Base-by-base conservation (phyloP, 1,140 invertebrate species). In the Wasmannia auropunctata region DNA sequence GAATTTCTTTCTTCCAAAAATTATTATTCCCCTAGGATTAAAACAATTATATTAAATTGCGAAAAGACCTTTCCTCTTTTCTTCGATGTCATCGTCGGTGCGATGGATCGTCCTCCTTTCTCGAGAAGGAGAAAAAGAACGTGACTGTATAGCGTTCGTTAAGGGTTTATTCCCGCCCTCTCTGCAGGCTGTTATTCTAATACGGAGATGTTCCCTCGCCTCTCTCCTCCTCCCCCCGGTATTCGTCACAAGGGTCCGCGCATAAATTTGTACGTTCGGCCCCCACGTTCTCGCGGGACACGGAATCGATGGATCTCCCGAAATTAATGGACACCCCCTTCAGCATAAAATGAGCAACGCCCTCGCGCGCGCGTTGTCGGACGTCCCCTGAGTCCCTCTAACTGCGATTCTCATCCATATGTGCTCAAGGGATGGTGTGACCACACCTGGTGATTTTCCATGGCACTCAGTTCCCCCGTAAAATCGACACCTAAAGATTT, bases 281-380 rank as follows among this genome's bases (percentile, higher is more conserved):
- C 60, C 69, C 22, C 37, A 58, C 22, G 51, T 14, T 56, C 46
- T 85, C 56, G 1, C 4, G 56, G 31, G 43, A 76, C 51, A 80
- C 25, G 65, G 51, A 87, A 92, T 92, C 90, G 91, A 43, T 11
- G 75, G 40, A 93, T 94, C 93, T 92, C 85, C 63, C 75, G 84
- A 92, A 92, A 92, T 93, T 91, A 93, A 93, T 93, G 92, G 91
- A 92, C 91, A 92, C 92, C 91, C 91, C 86, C 90, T 80, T 31
- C 40, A 60, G 84, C 86, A 89, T 87, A 74, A 94, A 95, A 94
- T 93, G 93, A 94, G 92, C 93, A 94, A 94, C 93, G 92, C 93
- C 93, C 92, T 93, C 88, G 88, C 74, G 67, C 70, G 67, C 75
- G 37, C 51, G 88, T 91, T 91, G 91, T 40, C 40, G 51, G n/a